Evolutionary conservation across 1,140 invertebrate genomes (phyloP).

Genomic region (Sarcophaga peregrina): DNA sequence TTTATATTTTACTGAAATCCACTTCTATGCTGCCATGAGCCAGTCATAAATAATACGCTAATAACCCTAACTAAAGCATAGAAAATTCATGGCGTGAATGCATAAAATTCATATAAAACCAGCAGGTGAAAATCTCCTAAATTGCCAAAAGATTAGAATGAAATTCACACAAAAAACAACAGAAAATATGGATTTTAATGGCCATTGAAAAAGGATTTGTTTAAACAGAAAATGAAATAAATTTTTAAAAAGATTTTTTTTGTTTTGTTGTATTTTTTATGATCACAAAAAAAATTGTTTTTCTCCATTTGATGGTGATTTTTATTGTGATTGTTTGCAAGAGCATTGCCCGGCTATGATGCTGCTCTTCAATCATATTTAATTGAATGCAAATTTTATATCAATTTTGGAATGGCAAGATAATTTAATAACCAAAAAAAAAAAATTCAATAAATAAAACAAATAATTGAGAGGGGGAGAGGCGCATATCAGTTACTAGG

Average conservation of each 20-base stretch:
- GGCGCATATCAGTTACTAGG: too few relatives aligned
- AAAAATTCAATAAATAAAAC: conserved; percentile 1
- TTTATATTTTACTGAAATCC: too few relatives aligned
- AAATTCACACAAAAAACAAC: background rate
- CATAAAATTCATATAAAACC: background rate
- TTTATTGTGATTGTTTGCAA: background rate
- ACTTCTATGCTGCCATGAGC: too few relatives aligned
- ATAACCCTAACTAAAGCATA: too few relatives aligned
- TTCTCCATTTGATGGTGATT: background rate
- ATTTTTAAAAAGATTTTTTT: background rate
- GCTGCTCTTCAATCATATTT: background rate
- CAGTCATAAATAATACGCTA: background rate
- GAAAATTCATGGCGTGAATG: background rate
- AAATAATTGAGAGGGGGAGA: too few relatives aligned
- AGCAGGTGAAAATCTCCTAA: conserved; percentile 33
- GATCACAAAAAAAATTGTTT: background rate
- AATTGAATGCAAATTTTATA: conserved; percentile 6
- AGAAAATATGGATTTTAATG: background rate
- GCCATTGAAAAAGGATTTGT: background rate
- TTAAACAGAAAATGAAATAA: too few relatives aligned
- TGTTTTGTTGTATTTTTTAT: background rate
- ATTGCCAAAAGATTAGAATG: conserved; percentile 19
- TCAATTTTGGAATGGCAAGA: background rate
- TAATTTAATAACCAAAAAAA: background rate
- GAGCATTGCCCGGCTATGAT: too few relatives aligned